phyloP scores from a whole-genome alignment of 2,113 vertebrate species.

The Calypte anna region DNA sequence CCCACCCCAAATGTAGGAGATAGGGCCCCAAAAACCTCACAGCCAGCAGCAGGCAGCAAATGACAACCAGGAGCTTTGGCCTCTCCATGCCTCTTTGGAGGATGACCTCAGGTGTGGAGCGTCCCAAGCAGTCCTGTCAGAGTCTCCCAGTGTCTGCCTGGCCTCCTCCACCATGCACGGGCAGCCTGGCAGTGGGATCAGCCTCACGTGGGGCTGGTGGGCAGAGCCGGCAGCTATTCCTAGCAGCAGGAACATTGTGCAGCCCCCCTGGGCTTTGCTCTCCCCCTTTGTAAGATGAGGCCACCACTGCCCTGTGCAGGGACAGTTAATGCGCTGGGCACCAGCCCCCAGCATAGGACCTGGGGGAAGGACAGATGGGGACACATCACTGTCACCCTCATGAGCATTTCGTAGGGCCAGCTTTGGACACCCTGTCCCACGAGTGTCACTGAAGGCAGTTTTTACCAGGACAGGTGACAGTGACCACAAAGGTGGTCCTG shows the following conservation, averaged over 20 bases:
- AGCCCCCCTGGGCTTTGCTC: not conserved
- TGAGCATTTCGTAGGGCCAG: not conserved
- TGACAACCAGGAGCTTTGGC: not conserved
- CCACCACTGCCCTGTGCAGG: not conserved
- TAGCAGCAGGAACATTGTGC: not conserved
- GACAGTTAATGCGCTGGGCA: conserved; percentile 63
- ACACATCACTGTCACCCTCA: not conserved
- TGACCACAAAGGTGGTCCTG: not conserved
- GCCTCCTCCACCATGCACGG: not conserved
- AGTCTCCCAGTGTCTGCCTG: not conserved
- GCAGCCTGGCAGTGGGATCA: not conserved
- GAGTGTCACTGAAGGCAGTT: not conserved
- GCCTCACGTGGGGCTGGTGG: not conserved
- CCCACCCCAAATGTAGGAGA: not conserved
- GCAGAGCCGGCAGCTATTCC: conserved; percentile 56
- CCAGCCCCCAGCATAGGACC: not conserved
- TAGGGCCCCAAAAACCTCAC: not conserved
- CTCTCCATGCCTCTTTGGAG: not conserved
- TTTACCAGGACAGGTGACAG: not conserved
- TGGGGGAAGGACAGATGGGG: not conserved
- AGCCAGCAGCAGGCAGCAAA: not conserved
- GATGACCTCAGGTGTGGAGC: conserved; percentile 53
- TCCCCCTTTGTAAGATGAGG: conserved; percentile 47
- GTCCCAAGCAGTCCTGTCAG: not conserved
- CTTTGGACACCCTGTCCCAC: not conserved